A percentile compares a stretch with the other conserved stretches of the same genome.
phyloP scores from a whole-genome alignment of 2,888 invertebrate species.

The Xanthia icteritia region DNA sequence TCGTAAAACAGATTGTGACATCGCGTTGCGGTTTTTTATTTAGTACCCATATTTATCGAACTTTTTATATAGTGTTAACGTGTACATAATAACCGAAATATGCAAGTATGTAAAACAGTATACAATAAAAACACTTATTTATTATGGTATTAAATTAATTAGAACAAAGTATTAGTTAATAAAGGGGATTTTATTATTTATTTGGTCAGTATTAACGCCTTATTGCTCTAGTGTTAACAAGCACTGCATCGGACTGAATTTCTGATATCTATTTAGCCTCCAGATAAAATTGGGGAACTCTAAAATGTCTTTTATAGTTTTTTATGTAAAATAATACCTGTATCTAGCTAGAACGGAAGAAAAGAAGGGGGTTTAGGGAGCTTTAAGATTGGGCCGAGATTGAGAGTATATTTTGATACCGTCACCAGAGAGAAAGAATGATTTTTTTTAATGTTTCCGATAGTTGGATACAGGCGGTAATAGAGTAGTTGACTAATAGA shows the following conservation, averaged over 20 bases:
- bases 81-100: conserved; percentile 12
- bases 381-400: neutral
- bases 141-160: neutral
- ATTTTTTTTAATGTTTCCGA: conserved; percentile 14
- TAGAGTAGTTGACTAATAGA: conserved; percentile 49
- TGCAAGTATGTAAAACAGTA: neutral
- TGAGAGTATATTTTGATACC: conserved; percentile 30
- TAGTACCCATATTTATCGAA: neutral
- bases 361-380: conserved; percentile 17
- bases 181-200: conserved; percentile 6
- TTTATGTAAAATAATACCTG: conserved; percentile 25
- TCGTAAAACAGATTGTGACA: neutral
- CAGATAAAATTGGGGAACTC: neutral
- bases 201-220: conserved; percentile 51
- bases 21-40: neutral
- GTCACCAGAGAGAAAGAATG: conserved; percentile 21
- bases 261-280: conserved; percentile 25
- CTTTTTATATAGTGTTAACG: neutral
- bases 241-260: conserved; percentile 68
- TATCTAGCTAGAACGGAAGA: conserved; percentile 56
- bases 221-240: conserved; percentile 59
- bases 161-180: conserved; percentile 22
- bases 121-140: neutral
- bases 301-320: neutral
- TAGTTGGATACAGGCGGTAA: conserved; percentile 50